Evolutionary conservation across 1,140 invertebrate genomes (phyloP).

Genomic region (Drosophila cardini): DNA sequence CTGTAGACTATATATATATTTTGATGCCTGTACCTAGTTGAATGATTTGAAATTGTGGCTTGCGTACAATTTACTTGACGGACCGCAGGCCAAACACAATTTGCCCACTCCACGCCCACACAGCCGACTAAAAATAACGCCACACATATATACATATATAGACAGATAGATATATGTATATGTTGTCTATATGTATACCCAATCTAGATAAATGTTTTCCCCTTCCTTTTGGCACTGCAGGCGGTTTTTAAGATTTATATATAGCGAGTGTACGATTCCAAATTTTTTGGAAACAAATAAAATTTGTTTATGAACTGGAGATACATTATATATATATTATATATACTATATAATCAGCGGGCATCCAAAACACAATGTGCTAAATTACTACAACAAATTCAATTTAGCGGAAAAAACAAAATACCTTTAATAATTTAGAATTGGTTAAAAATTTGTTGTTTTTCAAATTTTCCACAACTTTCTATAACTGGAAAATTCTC

Average conservation of each 20-base stretch:
- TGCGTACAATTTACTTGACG: slow-evolving; percentile 68
- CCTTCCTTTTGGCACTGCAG: slow-evolving; percentile 51
- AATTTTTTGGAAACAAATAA: slow-evolving; percentile 46
- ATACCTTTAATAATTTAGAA: no score
- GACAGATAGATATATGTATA: slow-evolving; percentile 20
- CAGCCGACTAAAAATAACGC: slow-evolving; percentile 70
- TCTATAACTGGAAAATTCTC: no score
- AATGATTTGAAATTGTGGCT: slow-evolving; percentile 67
- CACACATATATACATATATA: slow-evolving; percentile 21
- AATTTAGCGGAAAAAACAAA: no score
- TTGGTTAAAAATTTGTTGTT: no score
- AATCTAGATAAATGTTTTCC: slow-evolving; percentile 46
- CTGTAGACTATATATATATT: slow-evolving; percentile 6
- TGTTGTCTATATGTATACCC: not conserved
- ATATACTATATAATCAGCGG: not conserved
- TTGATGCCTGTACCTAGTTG: slow-evolving; percentile 35
- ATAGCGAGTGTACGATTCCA: slow-evolving; percentile 52
- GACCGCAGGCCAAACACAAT: slow-evolving; percentile 45
- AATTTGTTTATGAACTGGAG: slow-evolving; percentile 41
- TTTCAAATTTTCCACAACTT: no score
- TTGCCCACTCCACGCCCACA: slow-evolving; percentile 61
- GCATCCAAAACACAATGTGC: slow-evolving; percentile 11
- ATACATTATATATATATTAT: slow-evolving; percentile 8
- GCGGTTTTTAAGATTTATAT: slow-evolving; percentile 47
- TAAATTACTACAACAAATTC: not conserved